A percentile compares a stretch with the other conserved stretches of the same genome.
Evolutionary conservation across 2,888 invertebrate genomes (phyloP).

Genomic region (Xylocampa areola): DNA sequence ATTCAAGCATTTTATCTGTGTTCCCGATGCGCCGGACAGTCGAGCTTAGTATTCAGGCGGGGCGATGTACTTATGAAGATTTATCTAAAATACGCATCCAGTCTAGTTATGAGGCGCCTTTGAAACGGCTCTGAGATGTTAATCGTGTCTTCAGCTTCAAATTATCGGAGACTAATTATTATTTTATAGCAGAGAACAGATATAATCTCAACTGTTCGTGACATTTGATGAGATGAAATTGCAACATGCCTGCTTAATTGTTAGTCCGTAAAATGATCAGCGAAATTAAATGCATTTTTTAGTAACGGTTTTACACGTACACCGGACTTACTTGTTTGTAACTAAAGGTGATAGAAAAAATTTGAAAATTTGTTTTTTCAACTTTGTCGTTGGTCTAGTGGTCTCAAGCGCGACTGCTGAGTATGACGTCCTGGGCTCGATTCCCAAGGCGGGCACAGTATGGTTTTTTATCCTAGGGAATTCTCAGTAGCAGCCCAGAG

Average conservation of each 20-base stretch:
- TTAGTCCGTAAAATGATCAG: background rate
- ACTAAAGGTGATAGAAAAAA: no score
- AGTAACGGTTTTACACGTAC: no score
- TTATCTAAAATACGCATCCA: conserved; percentile 29
- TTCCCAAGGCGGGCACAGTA: no score
- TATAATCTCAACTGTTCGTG: conserved; percentile 25
- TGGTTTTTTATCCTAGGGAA: no score
- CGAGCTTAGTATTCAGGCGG: conserved; percentile 25
- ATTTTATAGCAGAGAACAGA: conserved; percentile 21
- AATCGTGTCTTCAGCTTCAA: conserved; percentile 19
- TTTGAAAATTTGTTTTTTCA: no score
- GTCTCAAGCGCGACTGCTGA: no score
- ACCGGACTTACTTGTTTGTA: no score
- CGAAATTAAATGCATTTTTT: background rate
- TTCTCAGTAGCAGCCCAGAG: no score
- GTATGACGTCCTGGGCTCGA: no score
- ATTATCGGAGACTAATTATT: conserved; percentile 35
- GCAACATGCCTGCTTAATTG: conserved; percentile 4
- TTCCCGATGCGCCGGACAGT: conserved; percentile 37
- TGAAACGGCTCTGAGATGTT: conserved; percentile 24
- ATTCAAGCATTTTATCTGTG: conserved; percentile 52
- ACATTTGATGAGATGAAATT: conserved; percentile 24
- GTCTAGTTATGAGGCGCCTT: conserved; percentile 41
- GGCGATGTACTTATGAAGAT: conserved; percentile 21
- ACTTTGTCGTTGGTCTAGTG: no score